Evolutionary conservation across 1,140 invertebrate species (phyloP).

Genomic region (Meloidogyne chitwoodi): DNA sequence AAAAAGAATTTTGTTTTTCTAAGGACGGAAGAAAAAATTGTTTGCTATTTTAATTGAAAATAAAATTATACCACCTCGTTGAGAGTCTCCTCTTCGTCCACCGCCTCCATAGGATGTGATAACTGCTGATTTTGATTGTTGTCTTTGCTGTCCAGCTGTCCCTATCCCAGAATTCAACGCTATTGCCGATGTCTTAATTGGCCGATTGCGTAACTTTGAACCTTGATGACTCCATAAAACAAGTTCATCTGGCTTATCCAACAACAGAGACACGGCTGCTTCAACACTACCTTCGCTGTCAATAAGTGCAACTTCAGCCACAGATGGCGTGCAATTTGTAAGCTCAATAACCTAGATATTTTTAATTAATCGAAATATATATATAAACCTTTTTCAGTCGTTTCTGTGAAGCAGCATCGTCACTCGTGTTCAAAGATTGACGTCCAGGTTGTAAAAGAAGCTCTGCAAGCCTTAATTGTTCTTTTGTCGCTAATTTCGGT

Average conservation of each 20-base stretch:
- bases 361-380: too few species aligned
- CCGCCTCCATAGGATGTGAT: not conserved
- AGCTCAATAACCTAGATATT: slow-evolving; percentile 9
- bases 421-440: not conserved
- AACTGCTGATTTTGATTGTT: not conserved
- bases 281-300: slow-evolving; percentile 12
- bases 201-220: not conserved
- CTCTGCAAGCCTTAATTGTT: slow-evolving; percentile 16
- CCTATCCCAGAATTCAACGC: not conserved
- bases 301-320: slow-evolving; percentile 17
- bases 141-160: not conserved
- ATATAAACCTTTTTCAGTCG: slow-evolving; percentile 11
- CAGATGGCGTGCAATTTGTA: slow-evolving; percentile 7
- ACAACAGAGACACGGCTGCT: not conserved
- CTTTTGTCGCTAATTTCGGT: slow-evolving; percentile 9
- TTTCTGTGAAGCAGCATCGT: slow-evolving; percentile 12
- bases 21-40: too few species aligned
- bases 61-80: not conserved
- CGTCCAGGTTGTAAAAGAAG: slow-evolving; percentile 4
- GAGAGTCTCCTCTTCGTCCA: not conserved
- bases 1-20: too few species aligned
- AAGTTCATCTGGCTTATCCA: slow-evolving; percentile 13
- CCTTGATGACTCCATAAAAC: slow-evolving; percentile 22
- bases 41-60: not conserved
- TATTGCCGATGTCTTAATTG: not conserved